phyloP scores from a whole-genome alignment of 1,140 invertebrate genomes.

The Drosophila nannoptera region DNA sequence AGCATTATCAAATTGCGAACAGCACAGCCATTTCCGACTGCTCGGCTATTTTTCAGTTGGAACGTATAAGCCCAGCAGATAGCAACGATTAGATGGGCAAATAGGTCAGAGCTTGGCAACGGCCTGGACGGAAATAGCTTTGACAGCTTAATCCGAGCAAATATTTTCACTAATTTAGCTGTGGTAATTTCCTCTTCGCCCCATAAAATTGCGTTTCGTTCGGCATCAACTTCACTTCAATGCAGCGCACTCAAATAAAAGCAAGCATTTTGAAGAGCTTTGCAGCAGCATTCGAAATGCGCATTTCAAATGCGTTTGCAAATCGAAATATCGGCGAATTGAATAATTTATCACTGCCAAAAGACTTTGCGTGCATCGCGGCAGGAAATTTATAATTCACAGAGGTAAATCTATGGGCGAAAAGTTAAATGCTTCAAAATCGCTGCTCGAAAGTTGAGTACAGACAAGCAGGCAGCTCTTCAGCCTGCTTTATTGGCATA shows the following conservation, averaged over 20 bases:
- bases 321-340: conserved; percentile 21
- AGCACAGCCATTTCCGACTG: conserved; percentile 54
- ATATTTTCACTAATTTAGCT: conserved; percentile 41
- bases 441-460: too few relatives aligned
- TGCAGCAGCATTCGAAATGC: background rate
- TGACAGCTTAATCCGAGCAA: conserved; percentile 54
- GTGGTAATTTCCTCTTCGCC: conserved; percentile 39
- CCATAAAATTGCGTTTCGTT: conserved; percentile 2
- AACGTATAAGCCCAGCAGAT: conserved; percentile 61
- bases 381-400: too few relatives aligned
- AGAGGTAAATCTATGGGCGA: too few relatives aligned
- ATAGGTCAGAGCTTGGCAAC: conserved; percentile 40
- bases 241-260: conserved; percentile 5
- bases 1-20: conserved; percentile 23
- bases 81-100: conserved; percentile 13
- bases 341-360: conserved; percentile 40
- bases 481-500: too few relatives aligned
- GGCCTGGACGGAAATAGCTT: conserved; percentile 57
- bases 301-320: conserved; percentile 25
- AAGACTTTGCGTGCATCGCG: background rate
- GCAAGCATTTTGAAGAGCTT: background rate
- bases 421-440: too few relatives aligned
- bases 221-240: background rate
- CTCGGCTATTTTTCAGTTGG: conserved; percentile 54
- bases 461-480: too few relatives aligned